phyloP scores from a whole-genome alignment of 2,888 invertebrate species.

The Tribolium freemani region DNA sequence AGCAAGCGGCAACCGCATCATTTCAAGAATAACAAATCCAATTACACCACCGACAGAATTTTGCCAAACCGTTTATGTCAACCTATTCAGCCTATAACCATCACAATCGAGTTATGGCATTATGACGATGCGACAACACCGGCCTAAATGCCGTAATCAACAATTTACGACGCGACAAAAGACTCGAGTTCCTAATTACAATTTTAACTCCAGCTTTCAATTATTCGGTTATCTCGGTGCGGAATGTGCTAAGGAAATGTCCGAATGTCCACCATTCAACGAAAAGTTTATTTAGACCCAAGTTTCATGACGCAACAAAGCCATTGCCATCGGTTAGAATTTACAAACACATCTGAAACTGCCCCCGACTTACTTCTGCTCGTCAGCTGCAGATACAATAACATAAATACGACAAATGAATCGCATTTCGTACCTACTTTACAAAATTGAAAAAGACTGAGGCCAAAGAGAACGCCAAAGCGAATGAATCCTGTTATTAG shows the following conservation, averaged over 20 bases:
- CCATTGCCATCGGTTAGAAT: slow-evolving; percentile 7
- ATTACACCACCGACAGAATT: slow-evolving; percentile 32
- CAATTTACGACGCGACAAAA: background rate
- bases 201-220: background rate
- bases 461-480: no score
- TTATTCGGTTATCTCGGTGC: background rate
- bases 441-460: background rate
- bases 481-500: no score
- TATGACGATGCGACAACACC: slow-evolving; percentile 17
- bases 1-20: slow-evolving; percentile 36
- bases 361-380: background rate
- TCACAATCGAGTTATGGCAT: slow-evolving; percentile 12
- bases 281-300: background rate
- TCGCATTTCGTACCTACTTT: background rate
- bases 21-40: slow-evolving; percentile 37
- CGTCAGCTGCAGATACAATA: background rate
- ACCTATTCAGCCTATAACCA: slow-evolving; percentile 20
- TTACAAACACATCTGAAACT: background rate
- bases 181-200: background rate
- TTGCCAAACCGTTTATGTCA: slow-evolving; percentile 30
- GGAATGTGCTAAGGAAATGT: slow-evolving; percentile 1
- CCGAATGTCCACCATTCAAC: slow-evolving; percentile 14
- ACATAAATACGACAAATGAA: no score
- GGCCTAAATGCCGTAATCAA: slow-evolving; percentile 9
- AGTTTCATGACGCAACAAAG: background rate